These are phyloP conservation scores for Toxotes lorentzi DNA, from an alignment of 2,797 vertebrate genomes.

Conservation along the genomic window DNA sequence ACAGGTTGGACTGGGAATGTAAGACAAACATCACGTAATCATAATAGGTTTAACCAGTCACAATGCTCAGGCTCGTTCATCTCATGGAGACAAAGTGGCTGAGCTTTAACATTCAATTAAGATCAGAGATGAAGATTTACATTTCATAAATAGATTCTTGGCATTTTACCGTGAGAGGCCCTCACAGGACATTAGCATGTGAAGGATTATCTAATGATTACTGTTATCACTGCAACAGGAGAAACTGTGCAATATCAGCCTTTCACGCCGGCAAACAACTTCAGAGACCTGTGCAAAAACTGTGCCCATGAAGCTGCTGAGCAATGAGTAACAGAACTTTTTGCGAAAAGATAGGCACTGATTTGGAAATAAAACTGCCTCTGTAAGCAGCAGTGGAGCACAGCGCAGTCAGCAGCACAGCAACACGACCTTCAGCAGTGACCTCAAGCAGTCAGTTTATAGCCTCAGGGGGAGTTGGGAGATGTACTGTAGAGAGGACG, in stretches of 20 bases:
- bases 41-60: neutral
- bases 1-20: conserved; percentile 92
- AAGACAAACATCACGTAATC: conserved; percentile 15
- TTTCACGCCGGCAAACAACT: conserved; percentile 14
- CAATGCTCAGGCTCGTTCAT: conserved; percentile 17
- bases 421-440: conserved; percentile 62
- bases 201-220: conserved; percentile 54
- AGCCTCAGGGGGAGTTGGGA: conserved; percentile 51
- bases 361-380: conserved; percentile 54
- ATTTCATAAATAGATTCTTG: conserved; percentile 53
- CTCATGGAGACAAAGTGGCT: conserved; percentile 18
- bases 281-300: conserved; percentile 25
- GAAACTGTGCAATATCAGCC: conserved; percentile 22
- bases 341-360: conserved; percentile 13
- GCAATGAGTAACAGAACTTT: conserved; percentile 30
- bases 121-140: conserved; percentile 53
- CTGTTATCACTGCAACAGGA: conserved; percentile 37
- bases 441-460: conserved; percentile 59
- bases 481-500: conserved; percentile 42
- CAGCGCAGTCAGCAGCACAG: conserved; percentile 71
- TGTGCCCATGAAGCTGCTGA: conserved; percentile 48
- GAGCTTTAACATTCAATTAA: conserved; percentile 60
- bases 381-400: conserved; percentile 58
- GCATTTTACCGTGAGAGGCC: conserved; percentile 28
- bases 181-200: conserved; percentile 39